These are phyloP conservation scores for Prunella strophiata DNA, from an alignment of 2,797 vertebrate genomes.

Conservation along the genomic window DNA sequence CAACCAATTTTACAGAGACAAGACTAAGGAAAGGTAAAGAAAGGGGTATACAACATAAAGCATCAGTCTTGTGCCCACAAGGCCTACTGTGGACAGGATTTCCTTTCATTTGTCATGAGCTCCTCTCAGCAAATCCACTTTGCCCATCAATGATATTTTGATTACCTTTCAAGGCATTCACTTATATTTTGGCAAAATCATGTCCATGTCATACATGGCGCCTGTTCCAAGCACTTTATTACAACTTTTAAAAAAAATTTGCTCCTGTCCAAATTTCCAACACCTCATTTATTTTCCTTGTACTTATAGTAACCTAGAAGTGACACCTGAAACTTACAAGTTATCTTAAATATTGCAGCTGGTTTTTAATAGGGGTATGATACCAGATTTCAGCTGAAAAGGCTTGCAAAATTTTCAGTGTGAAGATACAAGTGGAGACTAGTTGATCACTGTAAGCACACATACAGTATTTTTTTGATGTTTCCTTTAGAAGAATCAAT, in stretches of 20 bases:
- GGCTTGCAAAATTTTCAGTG: not conserved
- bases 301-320: not conserved
- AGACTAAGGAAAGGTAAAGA: not conserved
- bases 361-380: not conserved
- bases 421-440: not conserved
- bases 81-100: not conserved
- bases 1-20: not conserved
- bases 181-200: not conserved
- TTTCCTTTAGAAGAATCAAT: not conserved
- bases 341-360: not conserved
- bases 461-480: not conserved
- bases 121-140: not conserved
- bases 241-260: not conserved
- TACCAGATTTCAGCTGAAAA: not conserved
- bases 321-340: not conserved
- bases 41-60: not conserved
- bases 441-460: not conserved
- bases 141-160: not conserved
- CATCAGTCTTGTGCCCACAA: not conserved
- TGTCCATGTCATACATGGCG: fast-evolving
- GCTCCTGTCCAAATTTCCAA: not conserved
- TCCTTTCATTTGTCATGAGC: not conserved
- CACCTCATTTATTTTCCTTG: fast-evolving
- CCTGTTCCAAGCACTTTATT: not conserved
- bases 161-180: not conserved